Evolutionary conservation across 2,888 invertebrate species (phyloP), one percentile per base, ranked within the genome.

Genomic region (Dioctria linearis): DNA sequence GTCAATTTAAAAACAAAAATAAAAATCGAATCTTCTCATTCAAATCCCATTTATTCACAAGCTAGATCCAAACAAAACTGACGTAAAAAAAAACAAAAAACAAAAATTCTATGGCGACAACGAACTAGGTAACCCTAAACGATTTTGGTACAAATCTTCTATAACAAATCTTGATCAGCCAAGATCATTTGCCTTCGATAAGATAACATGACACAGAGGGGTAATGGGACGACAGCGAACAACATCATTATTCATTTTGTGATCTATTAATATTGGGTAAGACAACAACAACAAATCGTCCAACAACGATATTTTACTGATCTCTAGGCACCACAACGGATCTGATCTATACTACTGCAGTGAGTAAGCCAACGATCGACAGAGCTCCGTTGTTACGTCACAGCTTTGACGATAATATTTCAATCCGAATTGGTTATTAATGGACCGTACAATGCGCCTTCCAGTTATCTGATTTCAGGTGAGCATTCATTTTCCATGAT

Each of bases 351-450:
- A 25, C 25, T 59, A 59, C 25, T 25, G 59, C 42, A 13, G 46
- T 51, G 42, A 40, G 11, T 43, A 13, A 43, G 75, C 8, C 25
- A 46, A 13, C 43, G 75, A 66, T 78, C 54, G 11, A 51, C 51
- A 66, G 51, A 43, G 66, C 42, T 54, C 57, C 66, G 66, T 79
- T 79, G 59, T 79, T 61, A 54, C 46, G 49, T 73, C 63, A 63
- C 63, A 78, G 63, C 59, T 63, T 71, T 25, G 46, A 79, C 61
- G 71, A 79, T 79, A 79, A 80, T 80, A 80, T 80, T 80, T 80
- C 73, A 80, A 80, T 80, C 73, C 42, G 59, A 61, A 65, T 80
- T 42, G 73, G 73, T 80, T 80, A 80, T 80, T 80, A 80, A 80
- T 80, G 80, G 54, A 69, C 61, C 75, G 25, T 13, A 61, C 66